These are phyloP conservation scores for Teleogryllus occipitalis DNA, from an alignment of 1,140 invertebrate species.

Conservation along the genomic window DNA sequence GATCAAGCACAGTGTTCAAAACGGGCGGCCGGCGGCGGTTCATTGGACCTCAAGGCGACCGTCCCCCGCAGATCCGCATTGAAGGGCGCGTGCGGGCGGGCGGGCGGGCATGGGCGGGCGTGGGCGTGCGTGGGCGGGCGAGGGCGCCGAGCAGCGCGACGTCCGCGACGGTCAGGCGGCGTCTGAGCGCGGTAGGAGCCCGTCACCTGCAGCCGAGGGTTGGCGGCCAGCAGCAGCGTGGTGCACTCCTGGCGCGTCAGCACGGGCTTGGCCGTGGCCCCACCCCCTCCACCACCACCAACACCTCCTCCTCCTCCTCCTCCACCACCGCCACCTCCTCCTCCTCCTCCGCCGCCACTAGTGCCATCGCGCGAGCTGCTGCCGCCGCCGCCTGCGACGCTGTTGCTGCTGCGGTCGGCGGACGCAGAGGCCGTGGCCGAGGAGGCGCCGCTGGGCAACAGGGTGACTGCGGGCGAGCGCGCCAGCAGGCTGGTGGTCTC, in stretches of 20 bases:
- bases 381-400: no score
- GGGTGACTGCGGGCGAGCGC: slow-evolving; percentile 32
- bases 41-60: no score
- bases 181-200: background rate
- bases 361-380: no score
- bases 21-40: no score
- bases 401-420: slow-evolving; percentile 45
- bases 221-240: slow-evolving; percentile 57
- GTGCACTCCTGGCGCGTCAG: slow-evolving; percentile 76
- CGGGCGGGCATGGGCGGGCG: no score
- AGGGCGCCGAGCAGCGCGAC: no score
- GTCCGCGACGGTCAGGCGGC: no score
- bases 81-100: no score
- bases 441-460: slow-evolving; percentile 19
- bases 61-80: no score
- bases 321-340: background rate
- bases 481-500: slow-evolving; percentile 66
- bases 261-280: slow-evolving; percentile 46
- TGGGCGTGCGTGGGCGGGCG: no score
- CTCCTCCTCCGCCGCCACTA: background rate
- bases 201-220: slow-evolving; percentile 32
- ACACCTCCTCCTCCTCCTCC: background rate
- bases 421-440: slow-evolving; percentile 50
- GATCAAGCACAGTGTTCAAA: no score
- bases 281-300: no score